phyloP scores from a whole-genome alignment of 1,140 invertebrate genomes.

The Musca domestica region DNA sequence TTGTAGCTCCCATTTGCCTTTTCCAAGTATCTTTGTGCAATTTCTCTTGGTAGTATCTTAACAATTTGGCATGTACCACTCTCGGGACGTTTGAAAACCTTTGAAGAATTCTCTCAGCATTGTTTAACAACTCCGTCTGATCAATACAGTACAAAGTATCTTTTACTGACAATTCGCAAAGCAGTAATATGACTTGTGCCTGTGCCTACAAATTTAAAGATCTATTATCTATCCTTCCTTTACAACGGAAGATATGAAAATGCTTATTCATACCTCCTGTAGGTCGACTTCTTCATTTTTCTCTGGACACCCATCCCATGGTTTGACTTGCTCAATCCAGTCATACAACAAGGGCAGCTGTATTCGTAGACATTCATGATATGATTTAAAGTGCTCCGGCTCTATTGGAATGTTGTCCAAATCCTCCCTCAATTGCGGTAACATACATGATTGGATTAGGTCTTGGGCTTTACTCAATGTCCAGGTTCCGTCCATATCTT shows the following conservation, averaged over 20 bases:
- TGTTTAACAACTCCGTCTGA: slow-evolving; percentile 2
- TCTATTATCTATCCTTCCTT: too few relatives aligned
- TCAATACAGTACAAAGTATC: slow-evolving; percentile 1
- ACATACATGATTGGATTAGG: slow-evolving; percentile 8
- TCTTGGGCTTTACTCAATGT: not conserved
- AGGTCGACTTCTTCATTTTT: not conserved
- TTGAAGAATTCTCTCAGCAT: slow-evolving; percentile 15
- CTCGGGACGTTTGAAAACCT: not conserved
- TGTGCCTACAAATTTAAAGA: slow-evolving; percentile 5
- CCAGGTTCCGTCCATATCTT: too few relatives aligned
- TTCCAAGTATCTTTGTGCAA: slow-evolving; percentile 23
- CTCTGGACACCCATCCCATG: not conserved
- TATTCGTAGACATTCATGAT: slow-evolving; percentile 17
- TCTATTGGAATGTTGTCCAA: slow-evolving; percentile 21
- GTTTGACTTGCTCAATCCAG: slow-evolving; percentile 15
- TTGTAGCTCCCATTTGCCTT: slow-evolving; percentile 20
- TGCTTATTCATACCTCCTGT: not conserved
- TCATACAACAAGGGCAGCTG: slow-evolving; percentile 23
- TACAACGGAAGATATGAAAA: not conserved
- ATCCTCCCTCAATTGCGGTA: slow-evolving; percentile 22
- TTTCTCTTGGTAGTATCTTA: slow-evolving; percentile 24
- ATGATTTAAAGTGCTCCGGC: slow-evolving; percentile 24
- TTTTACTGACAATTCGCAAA: slow-evolving; percentile 18
- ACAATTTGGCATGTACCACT: not conserved
- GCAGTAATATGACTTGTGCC: slow-evolving; percentile 6